These are phyloP conservation scores for Acleris literana DNA, from an alignment of 2,888 invertebrate species.

Conservation along the genomic window DNA sequence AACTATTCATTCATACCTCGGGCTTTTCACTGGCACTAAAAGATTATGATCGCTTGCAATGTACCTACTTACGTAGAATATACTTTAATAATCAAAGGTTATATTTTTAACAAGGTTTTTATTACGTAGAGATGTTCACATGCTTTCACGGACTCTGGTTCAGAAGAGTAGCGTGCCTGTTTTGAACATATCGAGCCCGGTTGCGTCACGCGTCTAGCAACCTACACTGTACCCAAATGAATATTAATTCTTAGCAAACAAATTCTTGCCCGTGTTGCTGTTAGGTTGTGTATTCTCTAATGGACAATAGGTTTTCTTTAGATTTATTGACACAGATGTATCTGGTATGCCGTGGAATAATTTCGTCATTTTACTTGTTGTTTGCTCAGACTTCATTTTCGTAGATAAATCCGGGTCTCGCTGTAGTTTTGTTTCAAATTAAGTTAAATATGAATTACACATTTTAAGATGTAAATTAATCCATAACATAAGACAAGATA, in stretches of 20 bases:
- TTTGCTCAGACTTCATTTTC: constrained; percentile 50
- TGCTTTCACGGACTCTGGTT: no score
- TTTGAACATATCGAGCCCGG: background rate
- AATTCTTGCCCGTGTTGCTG: constrained; percentile 44
- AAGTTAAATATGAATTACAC: no score
- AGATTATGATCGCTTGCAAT: no score
- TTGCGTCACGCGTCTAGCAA: constrained; percentile 21
- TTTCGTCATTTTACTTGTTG: constrained; percentile 39
- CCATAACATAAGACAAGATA: no score
- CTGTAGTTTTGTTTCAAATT: background rate
- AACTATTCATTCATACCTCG: no score
- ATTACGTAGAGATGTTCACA: no score
- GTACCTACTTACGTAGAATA: no score
- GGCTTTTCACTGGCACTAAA: no score
- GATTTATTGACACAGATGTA: constrained; percentile 80
- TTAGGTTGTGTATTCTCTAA: constrained; percentile 40
- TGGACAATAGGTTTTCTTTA: constrained; percentile 52
- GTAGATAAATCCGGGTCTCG: constrained; percentile 27
- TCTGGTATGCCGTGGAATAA: constrained; percentile 57
- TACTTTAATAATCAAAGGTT: no score
- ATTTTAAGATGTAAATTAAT: no score
- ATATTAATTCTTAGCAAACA: constrained; percentile 44
- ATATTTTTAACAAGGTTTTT: no score
- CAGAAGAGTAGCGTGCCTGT: no score
- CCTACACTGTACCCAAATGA: constrained; percentile 19